Evolutionary conservation across 2,113 vertebrate genomes (phyloP).

Genomic region (Todiramphus chloris): DNA sequence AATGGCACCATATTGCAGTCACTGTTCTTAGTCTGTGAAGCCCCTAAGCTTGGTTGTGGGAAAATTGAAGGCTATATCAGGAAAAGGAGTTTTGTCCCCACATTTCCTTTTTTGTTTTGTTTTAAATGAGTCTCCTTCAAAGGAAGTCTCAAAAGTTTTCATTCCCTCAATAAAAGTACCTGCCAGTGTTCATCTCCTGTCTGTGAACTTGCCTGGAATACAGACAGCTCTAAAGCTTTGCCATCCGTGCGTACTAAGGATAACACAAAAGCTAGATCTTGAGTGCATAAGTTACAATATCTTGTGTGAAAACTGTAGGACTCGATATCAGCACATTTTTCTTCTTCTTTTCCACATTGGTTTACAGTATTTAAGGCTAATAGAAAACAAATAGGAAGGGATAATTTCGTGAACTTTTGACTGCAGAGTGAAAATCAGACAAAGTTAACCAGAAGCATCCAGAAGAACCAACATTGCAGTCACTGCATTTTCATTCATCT

Average conservation of each 20-base stretch:
- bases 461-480: fast-evolving
- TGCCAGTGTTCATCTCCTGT: not conserved
- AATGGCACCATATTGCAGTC: not conserved
- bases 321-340: not conserved
- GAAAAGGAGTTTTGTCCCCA: not conserved
- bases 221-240: slow-evolving; percentile 17
- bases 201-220: not conserved
- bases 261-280: not conserved
- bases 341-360: not conserved
- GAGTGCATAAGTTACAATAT: not conserved
- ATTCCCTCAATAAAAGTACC: not conserved
- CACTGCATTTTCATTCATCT: not conserved
- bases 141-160: not conserved
- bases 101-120: not conserved
- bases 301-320: not conserved
- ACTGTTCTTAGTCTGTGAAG: not conserved
- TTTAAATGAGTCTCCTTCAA: not conserved
- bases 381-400: not conserved
- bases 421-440: not conserved
- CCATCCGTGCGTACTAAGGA: not conserved
- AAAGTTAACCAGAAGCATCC: not conserved
- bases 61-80: not conserved
- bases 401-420: not conserved
- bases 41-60: not conserved
- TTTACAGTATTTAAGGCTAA: not conserved